Evolutionary conservation across 92 coral and sea anemone genomes (phyloP).

Genomic region (Palythoa grandiflora): DNA sequence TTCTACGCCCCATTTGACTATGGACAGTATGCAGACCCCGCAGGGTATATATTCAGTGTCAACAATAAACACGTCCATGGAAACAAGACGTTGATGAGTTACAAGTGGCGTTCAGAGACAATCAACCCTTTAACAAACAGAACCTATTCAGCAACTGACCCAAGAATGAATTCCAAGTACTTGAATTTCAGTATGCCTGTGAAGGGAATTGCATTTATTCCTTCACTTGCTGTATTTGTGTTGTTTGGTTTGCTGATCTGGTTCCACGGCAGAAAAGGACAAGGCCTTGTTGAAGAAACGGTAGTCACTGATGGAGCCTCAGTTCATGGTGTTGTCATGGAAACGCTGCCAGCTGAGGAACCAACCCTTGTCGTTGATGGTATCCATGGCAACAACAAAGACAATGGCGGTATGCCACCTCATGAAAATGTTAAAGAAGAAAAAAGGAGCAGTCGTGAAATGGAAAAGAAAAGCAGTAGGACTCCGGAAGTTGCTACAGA

Average conservation of each 20-base stretch:
- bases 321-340: conserved; percentile 81
- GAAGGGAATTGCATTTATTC: conserved; percentile 90
- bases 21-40: conserved; percentile 87
- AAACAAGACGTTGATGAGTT: conserved; percentile 85
- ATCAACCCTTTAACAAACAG: conserved; percentile 72
- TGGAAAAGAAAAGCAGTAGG: not conserved
- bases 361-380: conserved; percentile 16
- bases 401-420: not conserved
- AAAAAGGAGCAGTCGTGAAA: not conserved
- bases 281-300: conserved; percentile 72
- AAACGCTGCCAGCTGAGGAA: conserved; percentile 60
- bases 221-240: conserved; percentile 82
- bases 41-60: conserved; percentile 79
- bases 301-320: conserved; percentile 70
- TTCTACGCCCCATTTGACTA: conserved; percentile 91
- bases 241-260: conserved; percentile 88
- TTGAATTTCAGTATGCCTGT: conserved; percentile 74
- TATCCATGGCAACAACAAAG: conserved; percentile 20
- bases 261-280: conserved; percentile 87
- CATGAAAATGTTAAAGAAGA: not conserved
- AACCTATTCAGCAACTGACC: conserved; percentile 70
- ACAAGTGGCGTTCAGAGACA: conserved; percentile 80
- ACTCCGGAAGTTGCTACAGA: conserved; percentile 24
- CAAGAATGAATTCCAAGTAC: conserved; percentile 93
- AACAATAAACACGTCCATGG: conserved; percentile 73